Evolutionary conservation across 2,797 vertebrate species (phyloP).

Genomic region (Neopelma chrysocephalum): DNA sequence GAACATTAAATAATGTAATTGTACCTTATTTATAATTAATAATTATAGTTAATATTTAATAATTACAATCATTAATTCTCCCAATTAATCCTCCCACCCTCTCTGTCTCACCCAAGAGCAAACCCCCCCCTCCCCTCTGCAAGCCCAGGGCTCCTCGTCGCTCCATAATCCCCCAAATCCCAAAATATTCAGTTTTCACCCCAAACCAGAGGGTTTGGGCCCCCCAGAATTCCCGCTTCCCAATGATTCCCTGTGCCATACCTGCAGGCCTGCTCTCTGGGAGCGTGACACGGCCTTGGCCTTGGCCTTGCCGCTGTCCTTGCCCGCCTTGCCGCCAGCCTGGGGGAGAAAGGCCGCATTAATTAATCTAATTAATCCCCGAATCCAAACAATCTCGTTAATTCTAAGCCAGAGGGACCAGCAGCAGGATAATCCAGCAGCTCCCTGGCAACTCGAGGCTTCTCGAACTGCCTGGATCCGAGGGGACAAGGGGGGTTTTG

Average conservation of each 20-base stretch:
- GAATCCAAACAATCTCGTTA: neutral
- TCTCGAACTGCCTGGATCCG: neutral
- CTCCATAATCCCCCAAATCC: neutral
- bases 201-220: too few species aligned
- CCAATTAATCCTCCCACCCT: neutral
- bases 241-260: neutral
- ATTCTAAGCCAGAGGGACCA: neutral
- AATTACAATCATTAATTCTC: neutral
- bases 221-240: neutral
- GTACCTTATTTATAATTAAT: neutral
- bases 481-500: neutral
- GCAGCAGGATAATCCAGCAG: neutral
- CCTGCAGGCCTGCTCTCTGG: neutral
- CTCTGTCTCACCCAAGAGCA: neutral
- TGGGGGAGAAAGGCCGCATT: neutral
- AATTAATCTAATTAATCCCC: neutral
- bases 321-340: slow-evolving; percentile 20
- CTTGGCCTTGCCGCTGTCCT: slow-evolving; percentile 25
- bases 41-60: neutral
- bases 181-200: rapidly evolving
- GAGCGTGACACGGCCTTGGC: neutral
- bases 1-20: neutral
- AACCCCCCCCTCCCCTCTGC: neutral
- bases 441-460: neutral
- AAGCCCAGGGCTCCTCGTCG: rapidly evolving